These are phyloP conservation scores for Nebria brevicollis DNA, from an alignment of 2,888 invertebrate genomes.

Conservation along the genomic window DNA sequence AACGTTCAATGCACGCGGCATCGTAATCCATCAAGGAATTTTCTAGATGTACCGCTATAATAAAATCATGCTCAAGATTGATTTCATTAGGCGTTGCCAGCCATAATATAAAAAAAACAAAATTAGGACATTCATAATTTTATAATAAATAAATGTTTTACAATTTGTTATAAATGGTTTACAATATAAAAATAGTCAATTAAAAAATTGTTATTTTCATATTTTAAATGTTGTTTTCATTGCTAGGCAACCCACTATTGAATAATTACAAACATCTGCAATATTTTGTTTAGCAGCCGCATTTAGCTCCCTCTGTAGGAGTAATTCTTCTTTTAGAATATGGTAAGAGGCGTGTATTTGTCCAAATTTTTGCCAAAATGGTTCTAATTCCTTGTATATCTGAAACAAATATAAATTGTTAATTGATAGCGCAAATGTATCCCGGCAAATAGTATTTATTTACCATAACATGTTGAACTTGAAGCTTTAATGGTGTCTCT, in stretches of 20 bases:
- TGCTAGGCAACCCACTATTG: background rate
- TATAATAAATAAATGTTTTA: no score
- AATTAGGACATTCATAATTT: no score
- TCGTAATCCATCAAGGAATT: no score
- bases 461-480: background rate
- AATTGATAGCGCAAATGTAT: no score
- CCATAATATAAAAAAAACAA: no score
- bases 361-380: slow-evolving; percentile 36
- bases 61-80: no score
- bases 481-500: background rate
- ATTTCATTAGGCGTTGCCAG: no score
- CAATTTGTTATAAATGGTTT: no score
- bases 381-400: background rate
- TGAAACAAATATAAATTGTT: background rate
- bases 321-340: slow-evolving; percentile 25
- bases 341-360: slow-evolving; percentile 2
- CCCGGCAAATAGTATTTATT: background rate
- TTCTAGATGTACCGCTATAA: no score
- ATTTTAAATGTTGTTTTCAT: background rate
- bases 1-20: no score
- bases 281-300: background rate
- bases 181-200: no score
- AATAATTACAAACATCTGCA: background rate
- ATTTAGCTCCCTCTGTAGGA: slow-evolving; percentile 3
- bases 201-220: background rate